phyloP scores from a whole-genome alignment of 2,113 vertebrate genomes.

The Vulpes vulpes region DNA sequence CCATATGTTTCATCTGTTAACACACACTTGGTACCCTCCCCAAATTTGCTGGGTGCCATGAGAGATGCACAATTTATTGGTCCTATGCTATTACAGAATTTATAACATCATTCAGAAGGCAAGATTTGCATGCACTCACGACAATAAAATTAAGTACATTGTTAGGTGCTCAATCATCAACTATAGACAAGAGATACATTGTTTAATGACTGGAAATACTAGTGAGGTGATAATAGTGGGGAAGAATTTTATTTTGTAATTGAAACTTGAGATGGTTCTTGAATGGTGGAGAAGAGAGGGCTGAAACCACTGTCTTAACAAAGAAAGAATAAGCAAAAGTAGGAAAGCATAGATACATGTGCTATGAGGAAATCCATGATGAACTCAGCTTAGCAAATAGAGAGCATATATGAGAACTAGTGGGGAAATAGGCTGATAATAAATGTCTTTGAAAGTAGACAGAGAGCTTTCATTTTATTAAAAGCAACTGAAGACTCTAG shows the following conservation, averaged over 20 bases:
- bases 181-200: neutral
- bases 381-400: slow-evolving; percentile 23
- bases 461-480: slow-evolving; percentile 37
- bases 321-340: neutral
- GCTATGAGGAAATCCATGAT: neutral
- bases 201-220: neutral
- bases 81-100: neutral
- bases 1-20: neutral
- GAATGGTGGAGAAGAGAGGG: neutral
- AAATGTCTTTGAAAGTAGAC: slow-evolving; percentile 34
- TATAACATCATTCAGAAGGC: neutral
- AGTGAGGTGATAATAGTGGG: neutral
- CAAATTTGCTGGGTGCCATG: neutral
- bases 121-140: neutral
- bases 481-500: neutral
- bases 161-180: slow-evolving; percentile 41
- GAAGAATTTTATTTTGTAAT: neutral
- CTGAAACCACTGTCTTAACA: slow-evolving; percentile 23
- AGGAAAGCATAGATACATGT: neutral
- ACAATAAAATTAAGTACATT: slow-evolving; percentile 50
- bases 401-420: neutral
- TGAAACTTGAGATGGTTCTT: slow-evolving; percentile 25
- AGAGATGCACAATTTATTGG: neutral
- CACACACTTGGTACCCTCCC: neutral
- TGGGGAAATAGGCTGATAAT: neutral